Percentiles rank a stretch among this genome's conserved stretches.
These are phyloP conservation scores for Galeopterus variegatus DNA, from an alignment of 2,113 vertebrate species.

Conservation along the genomic window DNA sequence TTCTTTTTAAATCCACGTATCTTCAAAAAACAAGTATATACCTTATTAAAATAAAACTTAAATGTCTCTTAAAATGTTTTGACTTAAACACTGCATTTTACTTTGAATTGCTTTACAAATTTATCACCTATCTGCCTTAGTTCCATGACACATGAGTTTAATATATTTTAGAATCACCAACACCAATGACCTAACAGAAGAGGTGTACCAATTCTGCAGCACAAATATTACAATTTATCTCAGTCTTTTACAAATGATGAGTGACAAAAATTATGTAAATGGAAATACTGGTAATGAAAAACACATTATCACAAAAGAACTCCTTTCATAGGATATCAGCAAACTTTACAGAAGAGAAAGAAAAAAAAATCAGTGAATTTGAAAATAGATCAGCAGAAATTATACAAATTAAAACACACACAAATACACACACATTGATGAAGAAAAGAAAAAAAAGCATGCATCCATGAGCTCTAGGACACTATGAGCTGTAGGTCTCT, in stretches of 20 bases:
- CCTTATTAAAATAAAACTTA: not conserved
- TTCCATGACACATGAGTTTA: not conserved
- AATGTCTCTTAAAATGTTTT: conserved; percentile 29
- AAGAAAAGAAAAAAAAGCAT: not conserved
- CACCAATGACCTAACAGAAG: not conserved
- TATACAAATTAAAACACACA: not conserved
- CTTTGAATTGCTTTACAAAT: not conserved
- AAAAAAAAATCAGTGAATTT: not conserved
- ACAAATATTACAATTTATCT: not conserved
- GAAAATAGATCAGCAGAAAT: conserved; percentile 1
- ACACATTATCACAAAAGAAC: not conserved
- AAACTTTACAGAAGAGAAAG: not conserved
- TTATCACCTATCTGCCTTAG: not conserved
- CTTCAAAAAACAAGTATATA: conserved; percentile 26
- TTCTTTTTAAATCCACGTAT: not conserved
- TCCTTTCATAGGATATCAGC: not conserved
- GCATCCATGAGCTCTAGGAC: not conserved
- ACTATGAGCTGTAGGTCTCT: not conserved
- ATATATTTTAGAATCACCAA: not conserved
- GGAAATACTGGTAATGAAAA: not conserved
- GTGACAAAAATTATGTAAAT: not conserved
- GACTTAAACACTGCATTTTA: not conserved
- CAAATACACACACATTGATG: not conserved
- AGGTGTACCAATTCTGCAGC: not conserved
- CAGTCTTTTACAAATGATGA: not conserved